Conservation (phyloP, 1,140 invertebrate genomes). For the Rhopalosiphum maidis region DNA sequence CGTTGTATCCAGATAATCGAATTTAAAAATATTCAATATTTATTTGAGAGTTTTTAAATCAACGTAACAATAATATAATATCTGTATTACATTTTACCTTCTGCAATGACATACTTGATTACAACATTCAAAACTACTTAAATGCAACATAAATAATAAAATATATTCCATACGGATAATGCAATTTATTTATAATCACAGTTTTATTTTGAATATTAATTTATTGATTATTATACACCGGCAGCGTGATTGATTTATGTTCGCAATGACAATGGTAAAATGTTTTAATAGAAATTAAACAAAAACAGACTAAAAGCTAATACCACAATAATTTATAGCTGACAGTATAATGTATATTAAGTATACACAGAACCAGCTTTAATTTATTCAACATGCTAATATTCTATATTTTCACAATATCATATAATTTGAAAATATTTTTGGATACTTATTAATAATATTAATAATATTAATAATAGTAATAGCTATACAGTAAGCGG, state of each 20-base stretch:
- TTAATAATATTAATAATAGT: not conserved
- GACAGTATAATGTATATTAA: not conserved
- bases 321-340: not conserved
- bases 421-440: not conserved
- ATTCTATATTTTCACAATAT: not conserved
- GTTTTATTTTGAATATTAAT: not conserved
- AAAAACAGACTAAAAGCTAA: not conserved
- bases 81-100: not conserved
- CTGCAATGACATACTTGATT: not conserved
- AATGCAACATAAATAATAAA: not conserved
- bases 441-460: not conserved
- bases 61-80: not conserved
- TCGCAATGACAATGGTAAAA: not conserved
- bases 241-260: not conserved
- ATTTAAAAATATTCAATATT: conserved; percentile 8
- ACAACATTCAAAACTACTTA: not conserved
- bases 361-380: not conserved
- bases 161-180: not conserved
- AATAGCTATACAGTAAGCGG: not conserved
- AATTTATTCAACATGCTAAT: not conserved
- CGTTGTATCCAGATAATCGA: not conserved
- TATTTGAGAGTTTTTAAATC: not conserved
- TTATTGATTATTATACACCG: not conserved
- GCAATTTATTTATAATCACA: not conserved
- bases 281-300: not conserved